Conservation (phyloP, 2,888 invertebrate species). For the Agrochola lota region DNA sequence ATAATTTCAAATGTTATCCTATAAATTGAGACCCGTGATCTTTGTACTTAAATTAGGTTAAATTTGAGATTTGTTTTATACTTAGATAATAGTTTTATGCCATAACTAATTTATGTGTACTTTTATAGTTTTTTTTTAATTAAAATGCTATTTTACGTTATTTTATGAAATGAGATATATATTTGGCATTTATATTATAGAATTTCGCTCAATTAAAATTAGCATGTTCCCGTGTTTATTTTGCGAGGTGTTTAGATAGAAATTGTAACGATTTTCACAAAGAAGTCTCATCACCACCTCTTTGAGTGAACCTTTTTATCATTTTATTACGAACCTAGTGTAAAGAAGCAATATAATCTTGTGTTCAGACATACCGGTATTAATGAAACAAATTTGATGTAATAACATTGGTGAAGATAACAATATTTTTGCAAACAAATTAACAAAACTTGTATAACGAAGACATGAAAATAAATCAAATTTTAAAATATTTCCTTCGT, state of each 20-base stretch:
- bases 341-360: slow-evolving; percentile 65
- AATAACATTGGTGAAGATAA: slow-evolving; percentile 71
- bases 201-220: slow-evolving; percentile 86
- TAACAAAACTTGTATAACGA: slow-evolving; percentile 82
- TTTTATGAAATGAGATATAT: slow-evolving; percentile 76
- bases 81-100: slow-evolving; percentile 87
- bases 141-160: slow-evolving; percentile 76
- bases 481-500: slow-evolving; percentile 67
- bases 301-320: slow-evolving; percentile 62
- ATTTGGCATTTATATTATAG: slow-evolving; percentile 83
- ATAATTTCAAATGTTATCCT: slow-evolving; percentile 57
- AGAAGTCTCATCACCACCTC: slow-evolving; percentile 59
- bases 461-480: slow-evolving; percentile 82
- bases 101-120: slow-evolving; percentile 88
- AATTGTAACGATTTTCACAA: slow-evolving; percentile 48
- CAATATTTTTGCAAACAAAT: slow-evolving; percentile 87
- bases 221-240: slow-evolving; percentile 68
- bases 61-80: slow-evolving; percentile 83
- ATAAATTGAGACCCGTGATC: slow-evolving; percentile 75
- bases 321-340: slow-evolving; percentile 59
- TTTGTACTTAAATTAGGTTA: slow-evolving; percentile 87
- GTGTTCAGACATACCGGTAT: slow-evolving; percentile 65
- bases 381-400: slow-evolving; percentile 55
- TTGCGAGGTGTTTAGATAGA: slow-evolving; percentile 60
- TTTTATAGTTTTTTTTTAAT: slow-evolving; percentile 82